A percentile compares a stretch with the other conserved stretches of the same genome.
Conservation (phyloP, 2,888 invertebrate species). For the Rotaria socialis region DNA sequence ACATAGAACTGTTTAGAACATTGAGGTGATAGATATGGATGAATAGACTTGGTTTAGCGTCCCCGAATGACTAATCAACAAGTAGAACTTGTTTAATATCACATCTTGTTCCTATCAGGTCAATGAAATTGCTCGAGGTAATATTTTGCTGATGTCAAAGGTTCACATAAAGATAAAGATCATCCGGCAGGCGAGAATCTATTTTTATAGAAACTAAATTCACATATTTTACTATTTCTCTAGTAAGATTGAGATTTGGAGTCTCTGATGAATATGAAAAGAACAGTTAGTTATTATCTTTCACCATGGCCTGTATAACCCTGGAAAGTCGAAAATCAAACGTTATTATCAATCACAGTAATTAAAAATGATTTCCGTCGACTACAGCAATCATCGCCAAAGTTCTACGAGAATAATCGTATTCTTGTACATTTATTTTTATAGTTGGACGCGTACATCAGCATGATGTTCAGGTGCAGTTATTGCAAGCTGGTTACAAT, state of each 20-base stretch:
- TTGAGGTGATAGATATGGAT: background rate
- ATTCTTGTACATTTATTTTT: background rate
- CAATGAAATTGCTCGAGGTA: background rate
- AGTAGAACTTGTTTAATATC: background rate
- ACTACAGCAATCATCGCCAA: background rate
- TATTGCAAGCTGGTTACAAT: background rate
- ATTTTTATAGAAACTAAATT: background rate
- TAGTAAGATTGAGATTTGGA: background rate
- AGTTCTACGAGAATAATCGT: background rate
- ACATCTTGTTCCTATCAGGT: background rate
- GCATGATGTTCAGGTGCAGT: background rate
- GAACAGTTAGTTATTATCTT: background rate
- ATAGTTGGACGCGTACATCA: background rate
- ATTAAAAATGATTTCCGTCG: background rate
- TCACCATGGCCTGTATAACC: background rate
- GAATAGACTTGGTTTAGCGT: background rate
- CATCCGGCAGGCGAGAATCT: conserved; percentile 6
- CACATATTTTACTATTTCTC: background rate
- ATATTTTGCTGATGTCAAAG: background rate
- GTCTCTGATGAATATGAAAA: background rate
- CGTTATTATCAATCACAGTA: background rate
- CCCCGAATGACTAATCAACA: conserved; percentile 36
- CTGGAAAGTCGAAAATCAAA: background rate
- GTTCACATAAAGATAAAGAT: background rate
- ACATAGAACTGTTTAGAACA: conserved; percentile 17